Evolutionary conservation across 2,797 vertebrate species (phyloP), one percentile per base, ranked within the genome.

Genomic region (Sebastes taczanowskii): DNA sequence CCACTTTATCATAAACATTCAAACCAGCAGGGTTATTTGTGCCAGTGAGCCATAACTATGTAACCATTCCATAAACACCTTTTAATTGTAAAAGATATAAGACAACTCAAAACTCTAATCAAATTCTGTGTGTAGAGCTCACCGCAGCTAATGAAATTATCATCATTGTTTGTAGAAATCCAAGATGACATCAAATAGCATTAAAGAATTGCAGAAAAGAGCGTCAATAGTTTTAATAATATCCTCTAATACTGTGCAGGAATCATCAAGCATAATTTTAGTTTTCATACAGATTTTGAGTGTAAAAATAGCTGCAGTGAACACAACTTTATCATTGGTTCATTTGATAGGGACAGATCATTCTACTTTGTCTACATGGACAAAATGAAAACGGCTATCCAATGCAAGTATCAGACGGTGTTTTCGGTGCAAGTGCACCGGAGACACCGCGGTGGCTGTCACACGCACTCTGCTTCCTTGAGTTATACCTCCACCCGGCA

Each of bases 251-350:
- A 27, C 6, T 58, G 23, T 58, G 55, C 55, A 58, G 6, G 3
- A 25, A 27, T 27, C 23, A 58, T 4, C 42, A 42, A 46, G 42
- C 18, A 46, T 0, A 6, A 46, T 16, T 27, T 0, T 16, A 16
- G 13, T 58, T 58, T 60, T 42, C 38, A 60, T 30, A 9, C 29
- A 11, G 58, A 1, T 20, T 30, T 30, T 60, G 58, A 1, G 38
- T 42, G 38, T 42, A 42, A 42, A 42, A 0, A 42, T 42, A 0
- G 38, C 38, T 42, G 38, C 38, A 38, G 38, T 42, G 38, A 42
- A 42, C 38, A 42, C 38, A 42, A 42, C 38, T 42, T 42, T 42
- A 42, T 0, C 0, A 6, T 14, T 42, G 38, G 2, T 30, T 46
- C 42, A 46, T 46, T 46, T 46, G 42, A 46, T 46, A 42, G 38